Base-by-base conservation (phyloP, 92 coral and sea anemone genomes). In the Isaurus tuberculatus region DNA sequence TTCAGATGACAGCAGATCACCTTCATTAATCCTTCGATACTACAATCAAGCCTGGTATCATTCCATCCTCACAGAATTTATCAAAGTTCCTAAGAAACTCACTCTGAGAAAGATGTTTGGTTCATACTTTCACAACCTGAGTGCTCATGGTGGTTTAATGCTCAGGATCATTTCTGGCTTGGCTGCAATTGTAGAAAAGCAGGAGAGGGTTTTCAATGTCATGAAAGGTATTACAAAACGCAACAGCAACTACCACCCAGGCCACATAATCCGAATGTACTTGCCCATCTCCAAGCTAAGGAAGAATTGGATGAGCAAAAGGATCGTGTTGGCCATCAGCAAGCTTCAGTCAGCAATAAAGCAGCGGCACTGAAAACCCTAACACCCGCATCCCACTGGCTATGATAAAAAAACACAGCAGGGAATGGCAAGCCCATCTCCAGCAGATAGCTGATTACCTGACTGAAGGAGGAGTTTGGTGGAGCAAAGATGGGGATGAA, bases 31-130 rank as follows among this genome's bases (percentile, higher is more conserved):
- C 65, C 92, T 90, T 23, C 75, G 92, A 90, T 69, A n/a, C n/a
- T 74, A 44, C 72, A 89, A 86, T 32, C 92, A 86, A 48, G 66
- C 85, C 64, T 77, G 89, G 91, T 78, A 65, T 44, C 91, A 88
- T 73, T 44, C 85, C 10, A 85, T 88, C 11, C 89, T 88, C 29
- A 67, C 37, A 42, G 65, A 66, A 11, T 74, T 15, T 27, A 68
- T 85, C 60, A 65, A 55, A 31, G 75, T 57, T 11, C 80, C 90
- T 17, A 87, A 74, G 46, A 88, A 88, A 25, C 89, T 88, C 5
- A 84, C 88, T 33, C 27, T 65, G 48, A 5, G 89, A 20, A 88
- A 88, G 40, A 42, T 88, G 84, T 73, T 83, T 88, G 91, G 89
- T 22, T 89, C 75, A n/a, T 88, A 88, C 88, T 85, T 75, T 17